phyloP scores from a whole-genome alignment of 2,888 invertebrate species.

The Hirtodrosophila histrioides region DNA sequence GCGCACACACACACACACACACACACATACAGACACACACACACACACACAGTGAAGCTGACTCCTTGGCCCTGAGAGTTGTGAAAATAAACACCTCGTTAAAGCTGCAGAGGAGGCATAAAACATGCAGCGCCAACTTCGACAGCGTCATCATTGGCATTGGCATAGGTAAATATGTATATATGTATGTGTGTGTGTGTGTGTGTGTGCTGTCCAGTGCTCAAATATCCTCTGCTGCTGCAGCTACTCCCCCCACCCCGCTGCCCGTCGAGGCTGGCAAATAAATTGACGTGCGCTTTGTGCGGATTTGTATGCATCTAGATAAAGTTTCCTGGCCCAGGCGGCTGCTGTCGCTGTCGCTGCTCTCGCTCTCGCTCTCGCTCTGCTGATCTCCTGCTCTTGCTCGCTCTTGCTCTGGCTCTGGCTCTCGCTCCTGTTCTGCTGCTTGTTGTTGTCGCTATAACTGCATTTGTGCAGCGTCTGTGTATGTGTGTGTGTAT shows the following conservation, averaged over 20 bases:
- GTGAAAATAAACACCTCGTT: conserved; percentile 83
- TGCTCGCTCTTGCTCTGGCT: conserved; percentile 27
- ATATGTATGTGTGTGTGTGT: conserved; percentile 5
- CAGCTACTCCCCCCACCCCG: conserved; percentile 5
- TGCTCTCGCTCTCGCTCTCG: conserved; percentile 23
- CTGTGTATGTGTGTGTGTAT: conserved; percentile 23
- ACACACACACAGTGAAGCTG: conserved; percentile 19
- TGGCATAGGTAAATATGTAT: conserved; percentile 63
- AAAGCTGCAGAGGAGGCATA: conserved; percentile 80
- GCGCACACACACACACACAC: conserved; percentile 20
- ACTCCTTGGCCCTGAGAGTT: conserved; percentile 69
- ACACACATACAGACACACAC: conserved; percentile 15
- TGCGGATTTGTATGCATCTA: conserved; percentile 81
- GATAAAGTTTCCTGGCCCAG: conserved; percentile 67
- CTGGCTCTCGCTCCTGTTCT: conserved; percentile 10
- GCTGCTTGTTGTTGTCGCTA: conserved; percentile 35
- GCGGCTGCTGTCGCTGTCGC: conserved; percentile 44
- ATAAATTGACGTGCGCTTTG: conserved; percentile 81
- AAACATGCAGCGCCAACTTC: conserved; percentile 79
- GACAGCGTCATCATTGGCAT: conserved; percentile 64
- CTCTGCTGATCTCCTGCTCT: conserved; percentile 20
- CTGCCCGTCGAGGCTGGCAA: conserved; percentile 63
- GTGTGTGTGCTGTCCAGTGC: conserved; percentile 8
- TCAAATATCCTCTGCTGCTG: background rate
- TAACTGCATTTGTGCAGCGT: conserved; percentile 47